Base-by-base conservation (phyloP, 2,888 invertebrate species). In the Drosophila leonis region DNA sequence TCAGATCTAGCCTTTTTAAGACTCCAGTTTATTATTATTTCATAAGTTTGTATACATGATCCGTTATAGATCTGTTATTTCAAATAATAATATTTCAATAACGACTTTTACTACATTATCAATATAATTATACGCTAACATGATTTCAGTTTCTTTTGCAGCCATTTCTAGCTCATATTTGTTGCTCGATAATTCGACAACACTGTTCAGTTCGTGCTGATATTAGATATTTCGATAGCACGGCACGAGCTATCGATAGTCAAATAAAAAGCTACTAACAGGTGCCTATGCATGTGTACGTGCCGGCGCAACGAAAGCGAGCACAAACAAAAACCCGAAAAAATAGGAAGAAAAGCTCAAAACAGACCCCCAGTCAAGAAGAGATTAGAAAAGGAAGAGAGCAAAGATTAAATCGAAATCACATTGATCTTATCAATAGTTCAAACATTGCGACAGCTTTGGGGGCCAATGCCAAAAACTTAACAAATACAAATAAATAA, bases 401-500 rank as follows among this genome's bases (percentile, higher is more conserved):
- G 31, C 49, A 29, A 24, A 63, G 61, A 55, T 51, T 39, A 55
- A 59, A 56, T 52, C 24, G 35, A 41, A 65, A 24, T 57, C 52
- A 54, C 42, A 61, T 48, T 44, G 49, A 49, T 64, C 69, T 77
- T 77, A 77, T 77, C 78, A 73, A 64, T 27, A 63, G 64, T 72
- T 75, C 41, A 72, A 64, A 54, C 52, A 49, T 18, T 60, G 60
- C 37, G 46, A 46, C 35, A 46, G 4, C 18, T 20, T 65, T 24
- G 37, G 24, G 46, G 75, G 61, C 77, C 62, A 62, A 63, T 46
- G 52, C 24, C 27, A n/a, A 52, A 66, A 59, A 33, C 35, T 18
- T 39, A 27, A 27, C 5, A 56, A 35, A 27, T 4, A 59, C 42
- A 54, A 74, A 65, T 39, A 63, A 49, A 63, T 33, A 49, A 57